Percentiles rank a stretch among this genome's conserved stretches.
phyloP scores from a whole-genome alignment of 2,797 vertebrate species.

The Schizopygopsis malacanthus region DNA sequence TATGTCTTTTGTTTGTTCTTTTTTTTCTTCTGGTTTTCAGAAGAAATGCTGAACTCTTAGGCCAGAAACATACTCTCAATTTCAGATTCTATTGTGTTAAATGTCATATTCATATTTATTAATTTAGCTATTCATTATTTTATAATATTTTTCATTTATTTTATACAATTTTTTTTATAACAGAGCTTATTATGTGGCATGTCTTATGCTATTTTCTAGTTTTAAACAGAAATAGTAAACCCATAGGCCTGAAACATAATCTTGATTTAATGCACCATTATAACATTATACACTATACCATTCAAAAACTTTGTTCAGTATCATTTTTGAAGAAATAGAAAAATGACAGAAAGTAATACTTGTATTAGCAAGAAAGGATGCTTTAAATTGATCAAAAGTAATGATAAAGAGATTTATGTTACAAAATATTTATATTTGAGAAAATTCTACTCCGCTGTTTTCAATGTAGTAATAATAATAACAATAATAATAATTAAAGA shows the following conservation, averaged over 20 bases:
- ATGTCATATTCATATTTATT: background rate
- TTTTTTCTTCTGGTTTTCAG: background rate
- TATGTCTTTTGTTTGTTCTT: background rate
- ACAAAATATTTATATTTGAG: no score
- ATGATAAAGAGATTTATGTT: no score
- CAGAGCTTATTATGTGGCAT: background rate
- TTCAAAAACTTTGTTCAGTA: no score
- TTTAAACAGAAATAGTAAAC: background rate
- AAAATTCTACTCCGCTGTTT: no score
- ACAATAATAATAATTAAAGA: no score
- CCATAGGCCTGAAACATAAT: background rate
- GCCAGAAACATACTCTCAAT: background rate
- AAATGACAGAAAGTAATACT: no score
- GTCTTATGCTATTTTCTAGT: background rate
- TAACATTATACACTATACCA: no score
- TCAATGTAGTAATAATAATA: no score
- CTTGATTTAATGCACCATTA: background rate
- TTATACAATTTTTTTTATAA: background rate
- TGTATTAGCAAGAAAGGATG: no score
- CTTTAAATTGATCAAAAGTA: no score
- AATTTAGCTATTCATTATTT: background rate
- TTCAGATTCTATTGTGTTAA: background rate
- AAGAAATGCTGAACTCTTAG: background rate
- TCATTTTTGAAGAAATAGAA: no score
- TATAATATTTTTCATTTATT: background rate